Evolutionary conservation across 2,888 invertebrate species (phyloP), one percentile per base, ranked within the genome.

Genomic region (Hemicrepidius hirtus): DNA sequence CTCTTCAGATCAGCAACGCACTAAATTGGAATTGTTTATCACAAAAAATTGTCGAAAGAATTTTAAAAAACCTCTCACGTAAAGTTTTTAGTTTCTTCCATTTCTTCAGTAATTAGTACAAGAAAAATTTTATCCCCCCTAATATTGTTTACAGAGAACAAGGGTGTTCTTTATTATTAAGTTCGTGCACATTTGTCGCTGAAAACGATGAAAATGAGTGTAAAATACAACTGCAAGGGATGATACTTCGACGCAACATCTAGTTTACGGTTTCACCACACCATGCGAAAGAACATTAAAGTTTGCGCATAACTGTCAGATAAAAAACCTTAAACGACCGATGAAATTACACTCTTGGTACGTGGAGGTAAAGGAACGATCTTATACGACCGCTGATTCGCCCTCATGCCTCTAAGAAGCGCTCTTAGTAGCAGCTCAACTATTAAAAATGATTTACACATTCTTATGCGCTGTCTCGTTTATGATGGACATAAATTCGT

Each of bases 271-370:
- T 72, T 75, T 73, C 71, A 41, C 64, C 72, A 63, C 66, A 49
- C 69, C 74, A 71, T 70, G 69, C 71, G 73, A 76, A 76, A 78
- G 76, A 78, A 68, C 77, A 79, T 79, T 79, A 79, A 79, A 79
- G 77, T 79, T 79, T 78, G 73, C 77, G 77, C 78, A 79, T 79
- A 79, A 78, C 78, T 79, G 79, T 78, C 79, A 78, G 76, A 79
- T 79, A 79, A 79, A 79, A 78, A 77, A 79, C 71, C 76, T 68
- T 76, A 78, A 79, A 79, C 78, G 79, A 78, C 78, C 79, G 71
- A 78, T 77, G 76, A 78, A 79, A 79, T 79, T 79, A 76, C 78
- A 74, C 72, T 75, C 74, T 64, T 70, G 75, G 76, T 77, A 76
- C 76, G 75, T 73, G 77, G 60, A 74, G 71, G 74, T 73, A 76